Evolutionary conservation across 2,113 vertebrate genomes (phyloP), one percentile per base, ranked within the genome.

Genomic region (Ploceus nigricollis): DNA sequence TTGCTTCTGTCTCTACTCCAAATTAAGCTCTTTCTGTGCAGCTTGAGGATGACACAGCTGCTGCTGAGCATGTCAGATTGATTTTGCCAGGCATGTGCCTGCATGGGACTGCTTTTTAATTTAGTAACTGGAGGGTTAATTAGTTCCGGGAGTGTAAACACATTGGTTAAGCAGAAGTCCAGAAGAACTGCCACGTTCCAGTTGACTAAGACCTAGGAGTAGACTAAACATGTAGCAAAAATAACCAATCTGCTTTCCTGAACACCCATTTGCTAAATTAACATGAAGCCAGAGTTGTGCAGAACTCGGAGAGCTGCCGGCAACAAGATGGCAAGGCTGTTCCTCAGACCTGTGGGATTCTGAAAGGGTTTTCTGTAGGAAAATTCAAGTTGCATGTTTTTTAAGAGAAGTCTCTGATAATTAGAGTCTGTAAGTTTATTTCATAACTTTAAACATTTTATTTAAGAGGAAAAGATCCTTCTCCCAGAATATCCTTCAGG

Each of bases 61-160:
- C 39, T 89, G 51, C 50, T 73, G 71, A 81, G 24, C 47, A 31
- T 16, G 14, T 66, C 73, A 64, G 68, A 92, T 89, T 78, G 80
- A 94, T 94, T 87, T 90, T 93, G 15, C 33, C 47, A 89, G 64
- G 17, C 50, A 71, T 94, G 93, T 90, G 89, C 68, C 71, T 75
- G 39, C 60, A 83, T 44, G 28, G 13, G 17, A 44, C 28, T 71
- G 30, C 24, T 77, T 90, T 94, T 81, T 73, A 86, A 80, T 96
- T 96, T 89, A 83, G 80, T 83, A 87, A 83, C 60, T 66, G 44
- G 30, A 78, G 30, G 23, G 48, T 83, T 90, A 81, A 95, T 92
- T 92, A 66, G 56, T 81, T 78, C 60, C 66, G 28, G 47, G 56
- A 56, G 23, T 8, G 53, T 71, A 87, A 93, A 90, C 53, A 91